Evolutionary conservation across 2,113 vertebrate genomes (phyloP).

Genomic region (Meles meles): DNA sequence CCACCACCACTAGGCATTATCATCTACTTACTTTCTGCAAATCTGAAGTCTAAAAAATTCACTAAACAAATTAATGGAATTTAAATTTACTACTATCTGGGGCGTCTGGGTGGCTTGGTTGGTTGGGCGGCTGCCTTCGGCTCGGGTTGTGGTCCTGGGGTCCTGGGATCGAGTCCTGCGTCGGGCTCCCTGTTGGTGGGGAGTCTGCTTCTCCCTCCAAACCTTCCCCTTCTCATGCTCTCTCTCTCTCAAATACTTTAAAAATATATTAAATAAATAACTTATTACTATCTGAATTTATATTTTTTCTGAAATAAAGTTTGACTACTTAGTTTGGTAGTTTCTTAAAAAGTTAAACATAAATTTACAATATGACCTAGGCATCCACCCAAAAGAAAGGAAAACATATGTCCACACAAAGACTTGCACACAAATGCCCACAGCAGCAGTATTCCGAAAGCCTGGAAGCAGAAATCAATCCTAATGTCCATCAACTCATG

Average conservation of each 20-base stretch:
- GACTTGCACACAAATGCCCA: not conserved
- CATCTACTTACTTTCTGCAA: not conserved
- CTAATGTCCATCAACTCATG: not conserved
- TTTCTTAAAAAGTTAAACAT: not conserved
- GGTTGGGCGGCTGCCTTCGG: too few species aligned
- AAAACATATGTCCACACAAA: not conserved
- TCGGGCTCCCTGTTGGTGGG: too few species aligned
- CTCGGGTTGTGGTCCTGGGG: too few species aligned
- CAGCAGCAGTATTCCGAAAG: not conserved
- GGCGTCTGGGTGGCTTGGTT: too few species aligned
- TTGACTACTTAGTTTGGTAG: not conserved
- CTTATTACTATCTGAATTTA: not conserved
- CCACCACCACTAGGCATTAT: not conserved
- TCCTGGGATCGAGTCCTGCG: too few species aligned
- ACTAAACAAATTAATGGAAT: not conserved
- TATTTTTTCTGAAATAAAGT: conserved; percentile 6
- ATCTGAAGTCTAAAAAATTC: not conserved
- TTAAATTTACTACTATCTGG: not conserved
- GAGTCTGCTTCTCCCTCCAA: too few species aligned
- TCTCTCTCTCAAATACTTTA: too few species aligned
- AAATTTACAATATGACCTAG: not conserved
- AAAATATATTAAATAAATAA: too few species aligned
- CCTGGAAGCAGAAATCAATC: not conserved
- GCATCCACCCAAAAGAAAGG: not conserved
- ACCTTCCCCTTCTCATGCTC: too few species aligned